Conservation (phyloP, 2,888 invertebrate species). For the Lapara coniferarum region DNA sequence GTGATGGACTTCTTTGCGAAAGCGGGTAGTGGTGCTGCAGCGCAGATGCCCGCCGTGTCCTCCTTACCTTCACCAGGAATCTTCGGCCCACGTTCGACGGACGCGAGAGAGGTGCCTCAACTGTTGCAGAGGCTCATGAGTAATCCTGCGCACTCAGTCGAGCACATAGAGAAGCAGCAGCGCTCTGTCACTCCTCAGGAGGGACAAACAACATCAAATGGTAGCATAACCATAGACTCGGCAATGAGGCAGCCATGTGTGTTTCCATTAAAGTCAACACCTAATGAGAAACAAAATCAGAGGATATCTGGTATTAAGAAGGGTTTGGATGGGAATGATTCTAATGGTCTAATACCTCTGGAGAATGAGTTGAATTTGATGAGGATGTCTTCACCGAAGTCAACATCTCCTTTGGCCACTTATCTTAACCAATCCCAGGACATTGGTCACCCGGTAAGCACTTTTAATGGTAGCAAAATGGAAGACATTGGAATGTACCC, state of each 20-base stretch:
- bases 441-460: slow-evolving; percentile 62
- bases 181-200: slow-evolving; percentile 89
- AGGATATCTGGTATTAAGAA: slow-evolving; percentile 68
- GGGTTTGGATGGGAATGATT: slow-evolving; percentile 60
- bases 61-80: slow-evolving; percentile 77
- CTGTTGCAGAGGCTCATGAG: slow-evolving; percentile 91
- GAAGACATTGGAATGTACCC: slow-evolving; percentile 65
- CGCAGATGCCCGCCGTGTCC: slow-evolving; percentile 81
- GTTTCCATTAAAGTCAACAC: slow-evolving; percentile 70
- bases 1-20: slow-evolving; percentile 95
- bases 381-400: slow-evolving; percentile 81
- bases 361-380: slow-evolving; percentile 82
- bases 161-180: slow-evolving; percentile 95
- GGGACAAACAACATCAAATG: slow-evolving; percentile 63
- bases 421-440: slow-evolving; percentile 81
- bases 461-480: slow-evolving; percentile 64
- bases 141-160: slow-evolving; percentile 91
- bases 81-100: slow-evolving; percentile 75
- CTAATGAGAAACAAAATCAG: slow-evolving; percentile 71
- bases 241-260: slow-evolving; percentile 64
- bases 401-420: slow-evolving; percentile 82
- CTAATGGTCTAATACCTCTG: slow-evolving; percentile 70
- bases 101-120: slow-evolving; percentile 84
- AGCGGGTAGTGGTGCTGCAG: slow-evolving; percentile 84
- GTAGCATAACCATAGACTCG: slow-evolving; percentile 62